These are phyloP conservation scores for Chaenodraco wilsoni DNA, from an alignment of 2,797 vertebrate species.

Conservation along the genomic window DNA sequence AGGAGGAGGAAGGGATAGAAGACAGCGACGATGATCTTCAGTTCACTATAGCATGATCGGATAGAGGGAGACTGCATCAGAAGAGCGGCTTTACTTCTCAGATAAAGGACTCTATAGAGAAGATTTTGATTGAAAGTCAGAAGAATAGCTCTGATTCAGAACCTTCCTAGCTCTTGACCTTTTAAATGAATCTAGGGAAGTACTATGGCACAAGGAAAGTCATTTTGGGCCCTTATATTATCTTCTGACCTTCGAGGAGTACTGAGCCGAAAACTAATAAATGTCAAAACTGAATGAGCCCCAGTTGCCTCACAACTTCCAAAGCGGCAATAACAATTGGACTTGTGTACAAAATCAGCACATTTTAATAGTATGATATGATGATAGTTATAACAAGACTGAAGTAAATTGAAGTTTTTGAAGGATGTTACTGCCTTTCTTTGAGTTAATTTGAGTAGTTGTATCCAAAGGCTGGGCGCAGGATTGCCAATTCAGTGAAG, in stretches of 20 bases:
- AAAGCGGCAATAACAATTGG: not conserved
- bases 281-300: slow-evolving; percentile 14
- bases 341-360: not conserved
- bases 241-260: too few relatives aligned
- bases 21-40: slow-evolving; percentile 82
- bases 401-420: not conserved
- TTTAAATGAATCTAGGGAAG: not conserved
- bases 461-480: not conserved
- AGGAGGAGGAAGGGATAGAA: slow-evolving; percentile 49
- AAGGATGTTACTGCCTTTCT: slow-evolving; percentile 19
- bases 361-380: not conserved
- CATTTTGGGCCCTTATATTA: too few relatives aligned
- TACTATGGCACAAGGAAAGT: not conserved
- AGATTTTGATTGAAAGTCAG: not conserved
- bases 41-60: slow-evolving; percentile 76
- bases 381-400: not conserved
- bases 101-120: not conserved
- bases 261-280: not conserved
- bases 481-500: not conserved
- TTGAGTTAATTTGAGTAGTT: slow-evolving; percentile 3
- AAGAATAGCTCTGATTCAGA: not conserved
- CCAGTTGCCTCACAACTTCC: not conserved
- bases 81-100: slow-evolving; percentile 11
- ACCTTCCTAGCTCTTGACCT: not conserved
- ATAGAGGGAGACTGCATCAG: not conserved